Base-by-base conservation (phyloP, 2,888 invertebrate genomes). In the Leucophenga montana region DNA sequence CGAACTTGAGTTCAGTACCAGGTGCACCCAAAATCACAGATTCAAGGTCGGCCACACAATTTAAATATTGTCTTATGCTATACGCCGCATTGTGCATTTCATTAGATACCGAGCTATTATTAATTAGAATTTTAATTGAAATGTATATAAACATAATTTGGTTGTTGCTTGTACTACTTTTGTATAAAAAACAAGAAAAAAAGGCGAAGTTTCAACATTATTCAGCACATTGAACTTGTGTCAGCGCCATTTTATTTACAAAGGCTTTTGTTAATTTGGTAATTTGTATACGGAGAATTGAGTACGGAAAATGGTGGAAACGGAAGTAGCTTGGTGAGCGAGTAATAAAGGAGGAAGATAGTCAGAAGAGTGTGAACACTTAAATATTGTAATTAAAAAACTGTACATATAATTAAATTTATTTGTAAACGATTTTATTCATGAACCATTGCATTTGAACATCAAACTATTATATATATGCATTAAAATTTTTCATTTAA, bases 241-340 rank as follows among this genome's bases (percentile, higher is more conserved):
- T 14, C 18, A 5, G 62, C 8, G 46, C 39, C 39, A 39, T 64
- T 64, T 31, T 72, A 67, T 77, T 77, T 74, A 72, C 72, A 73
- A 70, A 75, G 80, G 66, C 77, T 71, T 83, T 81, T 84, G 84
- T 81, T 81, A 83, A 81, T 85, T 85, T 81, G 74, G 84, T 80
- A 81, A 81, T 81, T 85, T 81, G 82, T 83, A 81, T 81, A 59
- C 39, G 5, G 22, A 9, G 3, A 56, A 1, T 18, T 14, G 27
- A 27, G 13, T 18, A 11, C 14, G 18, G 11, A 56, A 22, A 13
- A 13, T 27, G 11, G 9, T 9, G 5, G 56, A 22, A 22, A 4
- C 27, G 56, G 14, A 22, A 18, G 56, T 20, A 11, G 22, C 13
- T 3, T 22, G 11, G 33, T 13, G 33, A 14, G 33, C 13, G 33